Base-by-base conservation (phyloP, 2,113 vertebrate species). In the Thunnus thynnus region DNA sequence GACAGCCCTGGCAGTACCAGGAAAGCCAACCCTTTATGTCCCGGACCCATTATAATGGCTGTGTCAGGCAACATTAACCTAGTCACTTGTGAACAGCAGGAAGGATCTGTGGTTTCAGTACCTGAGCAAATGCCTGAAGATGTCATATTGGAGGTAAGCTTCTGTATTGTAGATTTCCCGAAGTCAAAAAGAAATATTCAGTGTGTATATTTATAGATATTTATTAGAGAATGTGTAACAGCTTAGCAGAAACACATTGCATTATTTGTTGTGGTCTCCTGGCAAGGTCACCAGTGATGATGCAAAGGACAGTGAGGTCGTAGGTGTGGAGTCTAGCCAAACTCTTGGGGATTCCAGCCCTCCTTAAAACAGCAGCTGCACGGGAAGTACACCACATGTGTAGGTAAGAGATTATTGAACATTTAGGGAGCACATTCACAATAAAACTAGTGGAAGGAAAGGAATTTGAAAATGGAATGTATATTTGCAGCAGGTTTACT, bases 61-160 rank as follows among this genome's bases (percentile, higher is more conserved):
- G 52, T 56, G 32, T 17, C 3, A 18, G 67, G 32, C 51, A 41
- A 13, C 2, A 3, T 1, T 27, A 0, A 17, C 61, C 5, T 18
- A 2, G 5, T n/a, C 4, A 2, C 7, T 30, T 36, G 11, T 14
- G 18, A 48, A 50, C 48, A 72, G 22, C 13, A 66, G 25, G 64
- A 74, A 25, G 25, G 58, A 12, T 52, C 57, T 27, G 44, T 72
- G 73, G 14, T 52, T 36, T 61, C 32, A 47, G n/a, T 57, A 4
- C 57, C 57, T 11, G 58, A 85, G 65, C 27, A 83, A 44, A 52
- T 67, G 75, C 75, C 76, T 1, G 41, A 68, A 44, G 72, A 60
- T 27, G 36, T 17, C 18, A 55, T 74, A 52, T 11, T 10, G 62
- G 63, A 84, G 82, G 89, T 90, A 81, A 85, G 54, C 4, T 8